These are phyloP conservation scores for Streblospio benedicti DNA, from an alignment of 1,140 invertebrate species.

Conservation along the genomic window DNA sequence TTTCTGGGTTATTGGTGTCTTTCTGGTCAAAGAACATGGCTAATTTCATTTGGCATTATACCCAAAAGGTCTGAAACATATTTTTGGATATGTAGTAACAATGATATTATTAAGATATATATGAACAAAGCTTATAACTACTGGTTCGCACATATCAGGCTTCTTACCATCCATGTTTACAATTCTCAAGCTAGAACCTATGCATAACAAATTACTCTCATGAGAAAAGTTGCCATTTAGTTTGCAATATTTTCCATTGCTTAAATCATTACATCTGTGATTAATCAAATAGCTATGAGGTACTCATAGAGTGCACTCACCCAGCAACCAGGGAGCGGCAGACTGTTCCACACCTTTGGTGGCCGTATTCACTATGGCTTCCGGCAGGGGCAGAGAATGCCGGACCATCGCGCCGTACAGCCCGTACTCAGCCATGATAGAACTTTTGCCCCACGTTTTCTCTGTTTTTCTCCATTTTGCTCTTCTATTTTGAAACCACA, in stretches of 20 bases:
- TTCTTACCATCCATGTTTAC: background rate
- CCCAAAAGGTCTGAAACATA: no score
- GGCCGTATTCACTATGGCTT: conserved; percentile 83
- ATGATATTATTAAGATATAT: no score
- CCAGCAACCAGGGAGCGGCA: conserved; percentile 16
- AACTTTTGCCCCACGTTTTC: conserved; percentile 89
- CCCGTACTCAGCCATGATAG: conserved; percentile 73
- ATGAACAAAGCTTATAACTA: no score
- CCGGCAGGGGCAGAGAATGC: conserved; percentile 91
- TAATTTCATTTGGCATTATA: no score
- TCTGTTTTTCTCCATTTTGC: conserved; percentile 99
- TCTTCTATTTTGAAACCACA: conserved; percentile 97
- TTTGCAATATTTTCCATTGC: no score
- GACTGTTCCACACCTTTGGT: conserved; percentile 12
- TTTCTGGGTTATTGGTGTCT: background rate
- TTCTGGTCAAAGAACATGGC: no score
- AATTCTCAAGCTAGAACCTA: background rate
- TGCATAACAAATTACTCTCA: background rate
- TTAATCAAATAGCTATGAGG: background rate
- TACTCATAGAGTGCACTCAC: conserved; percentile 1
- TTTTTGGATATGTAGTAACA: no score
- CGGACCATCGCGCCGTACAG: conserved; percentile 98
- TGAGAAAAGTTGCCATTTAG: no score
- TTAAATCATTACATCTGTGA: no score
- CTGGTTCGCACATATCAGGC: background rate